Percentiles rank a stretch among this genome's conserved stretches.
phyloP scores from a whole-genome alignment of 2,888 invertebrate species.

The Theretra japonica region DNA sequence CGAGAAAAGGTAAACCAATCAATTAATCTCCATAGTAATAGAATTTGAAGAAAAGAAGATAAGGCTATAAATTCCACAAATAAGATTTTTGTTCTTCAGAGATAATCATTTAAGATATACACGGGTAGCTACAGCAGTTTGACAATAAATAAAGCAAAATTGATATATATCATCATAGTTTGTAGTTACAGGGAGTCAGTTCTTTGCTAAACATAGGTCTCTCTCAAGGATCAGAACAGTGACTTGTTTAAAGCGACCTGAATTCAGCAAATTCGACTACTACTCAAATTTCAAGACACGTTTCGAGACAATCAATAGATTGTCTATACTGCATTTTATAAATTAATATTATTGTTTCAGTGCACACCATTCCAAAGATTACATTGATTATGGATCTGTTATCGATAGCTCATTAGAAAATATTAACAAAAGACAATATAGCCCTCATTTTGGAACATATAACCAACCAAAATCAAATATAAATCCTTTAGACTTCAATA shows the following conservation, averaged over 20 bases:
- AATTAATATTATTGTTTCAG: background rate
- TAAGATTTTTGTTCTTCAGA: background rate
- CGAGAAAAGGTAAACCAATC: background rate
- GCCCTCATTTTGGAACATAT: slow-evolving; percentile 39
- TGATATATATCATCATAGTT: background rate
- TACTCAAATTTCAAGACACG: too few relatives aligned
- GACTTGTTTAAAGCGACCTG: too few relatives aligned
- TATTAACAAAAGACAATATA: slow-evolving; percentile 36
- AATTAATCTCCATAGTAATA: background rate
- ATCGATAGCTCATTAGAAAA: slow-evolving; percentile 35
- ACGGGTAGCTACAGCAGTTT: background rate
- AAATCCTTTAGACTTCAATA: slow-evolving; percentile 37
- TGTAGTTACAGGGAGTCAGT: background rate
- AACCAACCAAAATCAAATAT: slow-evolving; percentile 38
- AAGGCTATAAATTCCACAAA: too few relatives aligned
- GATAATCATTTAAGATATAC: background rate
- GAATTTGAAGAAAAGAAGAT: background rate
- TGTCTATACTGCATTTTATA: background rate
- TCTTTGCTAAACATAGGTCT: too few relatives aligned
- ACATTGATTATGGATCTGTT: slow-evolving; percentile 41
- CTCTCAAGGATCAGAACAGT: too few relatives aligned
- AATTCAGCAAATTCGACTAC: too few relatives aligned
- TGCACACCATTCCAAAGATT: slow-evolving; percentile 12
- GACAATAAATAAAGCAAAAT: background rate
- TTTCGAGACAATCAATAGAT: background rate